Evolutionary conservation across 2,888 invertebrate genomes (phyloP).

Genomic region (Tetrapedia diversipes): DNA sequence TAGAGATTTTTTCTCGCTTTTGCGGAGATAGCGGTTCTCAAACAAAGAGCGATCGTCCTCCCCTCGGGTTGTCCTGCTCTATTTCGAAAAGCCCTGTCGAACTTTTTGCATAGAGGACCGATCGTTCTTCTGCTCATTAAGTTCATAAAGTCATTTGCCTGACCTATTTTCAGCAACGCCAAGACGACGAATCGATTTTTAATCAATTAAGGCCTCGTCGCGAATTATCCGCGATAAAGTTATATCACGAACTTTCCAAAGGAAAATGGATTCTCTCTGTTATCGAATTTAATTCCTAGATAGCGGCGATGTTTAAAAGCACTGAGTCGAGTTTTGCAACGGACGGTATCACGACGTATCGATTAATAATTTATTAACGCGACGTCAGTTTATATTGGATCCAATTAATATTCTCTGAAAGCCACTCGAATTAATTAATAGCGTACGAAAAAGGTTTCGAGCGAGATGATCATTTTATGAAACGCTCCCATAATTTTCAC

Average conservation of each 20-base stretch:
- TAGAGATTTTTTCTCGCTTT: constrained; percentile 7
- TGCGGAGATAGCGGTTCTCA: neutral
- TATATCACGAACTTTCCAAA: neutral
- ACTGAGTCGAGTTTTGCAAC: constrained; percentile 5
- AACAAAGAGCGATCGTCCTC: neutral
- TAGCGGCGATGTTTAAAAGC: neutral
- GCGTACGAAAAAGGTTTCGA: neutral
- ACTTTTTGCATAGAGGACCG: constrained; percentile 19
- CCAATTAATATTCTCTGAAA: constrained; percentile 28
- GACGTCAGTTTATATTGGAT: constrained; percentile 21
- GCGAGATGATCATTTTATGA: neutral
- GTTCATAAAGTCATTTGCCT: constrained; percentile 43
- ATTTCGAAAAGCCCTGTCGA: constrained; percentile 20
- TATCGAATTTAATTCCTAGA: constrained; percentile 34
- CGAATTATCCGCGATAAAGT: constrained; percentile 21
- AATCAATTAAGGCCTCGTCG: constrained; percentile 27
- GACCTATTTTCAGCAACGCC: constrained; percentile 29
- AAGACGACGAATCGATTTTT: constrained; percentile 31
- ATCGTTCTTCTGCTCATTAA: constrained; percentile 43
- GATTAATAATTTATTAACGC: constrained; percentile 48
- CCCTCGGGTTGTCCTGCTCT: neutral
- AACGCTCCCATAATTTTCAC: too few relatives aligned
- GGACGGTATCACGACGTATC: constrained; percentile 20
- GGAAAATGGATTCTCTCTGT: constrained; percentile 4
- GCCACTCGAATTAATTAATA: constrained; percentile 15